Base-by-base conservation (phyloP, 2,888 invertebrate species). In the Cerastis leucographa region DNA sequence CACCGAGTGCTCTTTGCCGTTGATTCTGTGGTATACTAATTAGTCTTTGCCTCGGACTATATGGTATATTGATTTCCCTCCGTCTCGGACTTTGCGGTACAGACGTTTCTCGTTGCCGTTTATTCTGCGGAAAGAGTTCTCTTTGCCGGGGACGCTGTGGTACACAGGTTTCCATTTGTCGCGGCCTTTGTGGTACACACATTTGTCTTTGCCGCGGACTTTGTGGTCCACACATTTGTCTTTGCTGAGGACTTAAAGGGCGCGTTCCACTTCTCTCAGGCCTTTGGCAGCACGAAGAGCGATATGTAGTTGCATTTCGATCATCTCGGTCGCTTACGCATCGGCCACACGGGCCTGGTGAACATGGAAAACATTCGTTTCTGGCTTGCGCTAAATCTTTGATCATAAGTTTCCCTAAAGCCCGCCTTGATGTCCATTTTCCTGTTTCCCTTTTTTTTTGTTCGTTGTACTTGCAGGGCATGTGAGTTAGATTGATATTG, bases 391-490 rank as follows among this genome's bases (percentile, higher is more conserved):
- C n/a, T 22, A 75, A 35, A 35, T 82, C 76, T 62, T 68, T 62
- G 35, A 64, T 22, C 22, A 46, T 40, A 19, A 62, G n/a, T 22
- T 54, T 46, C 29, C 14, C 7, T 67, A 75, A 22, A 62, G 54
- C 35, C 22, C 54, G 40, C 66, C 82, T 54, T 46, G 46, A 40
- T 22, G n/a, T 25, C 6, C 61, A 40, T 54, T 46, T 17, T 25
- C 62, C 64, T 64, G 46, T 7, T 42, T n/a, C 17, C 42, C n/a
- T n/a, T 9, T n/a, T 42, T 67, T n/a, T 14, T 67, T 51, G 66
- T 42, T 42, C 9, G 2, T 68, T 49, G 56, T 61, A 67, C 22
- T 49, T 76, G 76, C 42, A 29, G 66, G 76, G 46, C 82, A 79
- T 82, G 67, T 65, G 78, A 65, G 35, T 35, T 81, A 44, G 8